Evolutionary conservation across 1,140 invertebrate genomes (phyloP), one percentile per base, ranked within the genome.

Genomic region (Drepana arcuata): DNA sequence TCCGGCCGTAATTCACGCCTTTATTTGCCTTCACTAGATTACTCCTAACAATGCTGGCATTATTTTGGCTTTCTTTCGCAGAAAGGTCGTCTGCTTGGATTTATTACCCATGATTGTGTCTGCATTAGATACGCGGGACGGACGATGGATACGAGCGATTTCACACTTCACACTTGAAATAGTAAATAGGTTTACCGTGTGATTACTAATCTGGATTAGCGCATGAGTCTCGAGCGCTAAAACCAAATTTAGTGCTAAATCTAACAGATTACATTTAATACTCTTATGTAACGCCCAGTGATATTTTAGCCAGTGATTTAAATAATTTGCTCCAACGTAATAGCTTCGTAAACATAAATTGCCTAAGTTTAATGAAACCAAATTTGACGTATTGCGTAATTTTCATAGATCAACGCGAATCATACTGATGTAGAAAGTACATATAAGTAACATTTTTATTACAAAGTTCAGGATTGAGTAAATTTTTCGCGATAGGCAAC

Each of bases 21-120:
- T 66, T 70, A 57, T 67, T 64, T 57, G 61, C n/a, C n/a, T 49
- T 53, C 55, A 60, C 60, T 61, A 56, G 54, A 60, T 69, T 59
- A 65, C 27, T 39, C 32, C 33, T 48, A 57, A 57, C 48, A 42
- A 45, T 36, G 11, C 23, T 9, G 30, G 37, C 38, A 30, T 47
- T 54, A 45, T 44, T 49, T 45, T 16, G 29, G 37, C 29, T 55
- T 41, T 14, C 24, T 39, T 36, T 34, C 18, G 14, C 28, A 34
- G 28, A 25, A 34, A 14, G 16, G 16, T 30, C 21, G 21, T 24
- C 47, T 38, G 23, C 13, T 46, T 47, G 43, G 46, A 45, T 37
- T 50, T 41, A 34, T 40, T 31, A 16, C 26, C 14, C 41, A 33
- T 39, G 30, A 41, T 27, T 32, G 27, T 25, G 26, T 29, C 30